Evolutionary conservation across 2,888 invertebrate species (phyloP).

Genomic region (Cremastinae sp.): DNA sequence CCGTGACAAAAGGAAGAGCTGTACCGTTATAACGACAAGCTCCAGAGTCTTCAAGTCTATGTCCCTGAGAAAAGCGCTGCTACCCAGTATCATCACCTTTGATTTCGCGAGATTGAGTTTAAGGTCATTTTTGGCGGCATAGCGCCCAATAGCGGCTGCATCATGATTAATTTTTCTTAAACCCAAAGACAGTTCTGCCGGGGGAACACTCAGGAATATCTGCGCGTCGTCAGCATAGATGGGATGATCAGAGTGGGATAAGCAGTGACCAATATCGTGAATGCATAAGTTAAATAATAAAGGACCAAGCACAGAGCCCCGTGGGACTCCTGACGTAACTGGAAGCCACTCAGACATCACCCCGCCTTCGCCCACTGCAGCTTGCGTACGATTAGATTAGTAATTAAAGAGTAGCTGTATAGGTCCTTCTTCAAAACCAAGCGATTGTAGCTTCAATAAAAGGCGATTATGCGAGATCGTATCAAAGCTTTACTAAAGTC

Average conservation of each 20-base stretch:
- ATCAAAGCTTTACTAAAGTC: conserved; percentile 42
- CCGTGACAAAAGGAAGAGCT: background rate
- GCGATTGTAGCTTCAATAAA: background rate
- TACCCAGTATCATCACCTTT: conserved; percentile 9
- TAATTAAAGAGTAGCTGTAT: conserved; percentile 1
- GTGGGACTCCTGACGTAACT: background rate
- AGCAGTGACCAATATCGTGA: background rate
- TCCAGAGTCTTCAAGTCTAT: background rate
- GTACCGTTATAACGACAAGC: background rate
- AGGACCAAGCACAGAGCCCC: background rate
- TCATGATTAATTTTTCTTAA: too few species aligned
- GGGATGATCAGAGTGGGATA: background rate
- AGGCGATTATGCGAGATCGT: conserved; percentile 1
- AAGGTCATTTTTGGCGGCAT: background rate
- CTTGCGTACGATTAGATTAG: background rate
- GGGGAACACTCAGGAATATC: background rate
- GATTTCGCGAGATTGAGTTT: conserved; percentile 16
- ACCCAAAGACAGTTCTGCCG: too few species aligned
- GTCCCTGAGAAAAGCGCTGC: background rate
- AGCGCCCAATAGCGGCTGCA: background rate
- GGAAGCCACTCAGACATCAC: background rate
- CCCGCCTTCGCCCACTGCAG: background rate
- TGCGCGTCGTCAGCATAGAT: background rate
- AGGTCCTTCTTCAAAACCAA: background rate
- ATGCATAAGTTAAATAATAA: background rate